Conservation (phyloP, 2,797 vertebrate species). For the Xenentodon cancila region DNA sequence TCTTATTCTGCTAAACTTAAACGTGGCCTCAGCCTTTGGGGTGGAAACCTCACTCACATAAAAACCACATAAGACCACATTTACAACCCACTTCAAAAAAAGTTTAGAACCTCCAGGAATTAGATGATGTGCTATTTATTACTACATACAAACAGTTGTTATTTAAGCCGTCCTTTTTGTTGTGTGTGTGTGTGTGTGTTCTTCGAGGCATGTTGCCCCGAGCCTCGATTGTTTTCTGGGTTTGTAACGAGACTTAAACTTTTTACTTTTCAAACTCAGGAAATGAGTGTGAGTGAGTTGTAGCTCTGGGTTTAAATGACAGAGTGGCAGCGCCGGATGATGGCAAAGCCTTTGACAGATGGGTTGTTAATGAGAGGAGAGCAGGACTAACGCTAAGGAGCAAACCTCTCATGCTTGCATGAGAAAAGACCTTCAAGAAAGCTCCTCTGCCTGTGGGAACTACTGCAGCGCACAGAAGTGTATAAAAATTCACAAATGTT, state of each 20-base stretch:
- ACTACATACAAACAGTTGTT: conserved; percentile 40
- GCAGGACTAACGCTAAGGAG: conserved; percentile 35
- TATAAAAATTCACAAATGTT: background rate
- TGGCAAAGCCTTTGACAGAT: conserved; percentile 62
- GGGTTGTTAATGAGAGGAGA: conserved; percentile 75
- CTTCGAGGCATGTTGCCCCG: conserved; percentile 16
- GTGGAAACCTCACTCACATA: conserved; percentile 38
- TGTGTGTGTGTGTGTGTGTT: background rate
- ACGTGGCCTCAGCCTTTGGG: conserved; percentile 28
- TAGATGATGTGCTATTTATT: conserved; percentile 38
- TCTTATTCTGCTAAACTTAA: conserved; percentile 22
- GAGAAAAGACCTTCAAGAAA: conserved; percentile 25
- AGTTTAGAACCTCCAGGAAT: conserved; percentile 39
- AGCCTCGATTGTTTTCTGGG: conserved; percentile 12
- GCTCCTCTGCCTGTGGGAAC: conserved; percentile 37
- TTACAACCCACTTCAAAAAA: conserved; percentile 63
- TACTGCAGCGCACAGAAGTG: background rate
- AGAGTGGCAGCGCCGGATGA: conserved; percentile 57
- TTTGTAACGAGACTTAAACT: conserved; percentile 28
- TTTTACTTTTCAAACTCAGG: conserved; percentile 41
- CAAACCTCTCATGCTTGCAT: conserved; percentile 47
- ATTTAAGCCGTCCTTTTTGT: conserved; percentile 7
- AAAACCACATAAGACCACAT: conserved; percentile 62
- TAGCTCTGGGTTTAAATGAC: conserved; percentile 62
- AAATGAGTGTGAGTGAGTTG: conserved; percentile 48